These are phyloP conservation scores for Isaurus tuberculatus DNA, from an alignment of 92 coral and sea anemone genomes.

Conservation along the genomic window DNA sequence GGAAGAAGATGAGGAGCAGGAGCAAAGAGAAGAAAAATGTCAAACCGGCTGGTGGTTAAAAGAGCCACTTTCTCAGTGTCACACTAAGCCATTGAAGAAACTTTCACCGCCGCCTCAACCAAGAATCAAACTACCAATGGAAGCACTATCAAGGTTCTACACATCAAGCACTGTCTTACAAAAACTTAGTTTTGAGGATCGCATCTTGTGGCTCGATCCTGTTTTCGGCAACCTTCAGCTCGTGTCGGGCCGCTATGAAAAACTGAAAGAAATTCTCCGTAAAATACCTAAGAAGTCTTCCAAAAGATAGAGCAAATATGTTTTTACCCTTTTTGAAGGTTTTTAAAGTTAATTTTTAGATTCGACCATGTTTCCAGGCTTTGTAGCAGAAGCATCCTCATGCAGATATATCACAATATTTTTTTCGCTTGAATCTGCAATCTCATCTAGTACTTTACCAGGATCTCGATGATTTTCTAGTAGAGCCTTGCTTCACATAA, in stretches of 20 bases:
- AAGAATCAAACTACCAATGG: conserved; percentile 82
- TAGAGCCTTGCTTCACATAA: too few relatives aligned
- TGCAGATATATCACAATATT: too few relatives aligned
- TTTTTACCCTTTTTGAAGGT: neutral
- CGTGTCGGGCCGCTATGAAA: conserved; percentile 92
- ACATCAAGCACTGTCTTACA: conserved; percentile 85
- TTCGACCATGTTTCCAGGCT: too few relatives aligned
- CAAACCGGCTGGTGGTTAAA: conserved; percentile 85
- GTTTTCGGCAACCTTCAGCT: conserved; percentile 95
- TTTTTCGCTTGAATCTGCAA: too few relatives aligned
- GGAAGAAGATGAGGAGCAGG: conserved; percentile 42
- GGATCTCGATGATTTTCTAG: too few relatives aligned
- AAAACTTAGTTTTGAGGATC: conserved; percentile 84
- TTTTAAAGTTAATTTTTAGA: too few relatives aligned
- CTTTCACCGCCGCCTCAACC: conserved; percentile 90
- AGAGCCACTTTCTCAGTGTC: conserved; percentile 69
- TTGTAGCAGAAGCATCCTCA: too few relatives aligned
- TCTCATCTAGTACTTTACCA: too few relatives aligned
- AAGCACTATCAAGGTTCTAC: conserved; percentile 87
- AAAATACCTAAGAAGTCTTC: conserved; percentile 47
- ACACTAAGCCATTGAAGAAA: conserved; percentile 45
- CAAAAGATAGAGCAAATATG: neutral
- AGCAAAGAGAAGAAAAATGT: conserved; percentile 39
- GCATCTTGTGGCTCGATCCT: conserved; percentile 97
- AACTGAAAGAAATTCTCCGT: conserved; percentile 81